A percentile compares a stretch with the other conserved stretches of the same genome.
phyloP scores from a whole-genome alignment of 2,113 vertebrate genomes.

The Tylochromis polylepis region DNA sequence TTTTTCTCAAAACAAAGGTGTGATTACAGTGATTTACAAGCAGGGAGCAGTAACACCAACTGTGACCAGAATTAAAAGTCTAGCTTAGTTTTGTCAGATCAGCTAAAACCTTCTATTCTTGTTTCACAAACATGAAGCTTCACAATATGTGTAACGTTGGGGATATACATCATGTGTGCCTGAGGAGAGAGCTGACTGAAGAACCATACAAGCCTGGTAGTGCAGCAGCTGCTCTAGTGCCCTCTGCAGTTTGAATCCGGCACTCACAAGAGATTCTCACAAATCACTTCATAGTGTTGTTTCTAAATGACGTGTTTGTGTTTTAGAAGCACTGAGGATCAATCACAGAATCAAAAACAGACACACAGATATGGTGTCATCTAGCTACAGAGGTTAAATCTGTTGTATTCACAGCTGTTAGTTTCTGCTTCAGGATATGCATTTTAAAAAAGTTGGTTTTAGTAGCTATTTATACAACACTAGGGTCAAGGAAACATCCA shows the following conservation, averaged over 20 bases:
- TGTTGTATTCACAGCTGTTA: not conserved
- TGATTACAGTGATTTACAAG: not conserved
- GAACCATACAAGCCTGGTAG: not conserved
- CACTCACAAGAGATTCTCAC: not conserved
- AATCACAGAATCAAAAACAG: not conserved
- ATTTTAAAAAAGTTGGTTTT: not conserved
- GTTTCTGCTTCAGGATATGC: not conserved
- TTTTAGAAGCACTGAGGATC: not conserved
- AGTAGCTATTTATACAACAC: not conserved
- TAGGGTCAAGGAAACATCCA: not conserved
- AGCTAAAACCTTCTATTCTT: not conserved
- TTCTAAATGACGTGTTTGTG: not conserved
- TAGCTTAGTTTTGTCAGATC: not conserved
- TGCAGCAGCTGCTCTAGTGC: slow-evolving; percentile 1
- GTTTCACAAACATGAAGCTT: not conserved
- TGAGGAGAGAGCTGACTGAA: not conserved
- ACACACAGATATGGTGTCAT: not conserved
- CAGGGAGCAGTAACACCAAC: not conserved
- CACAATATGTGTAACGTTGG: not conserved
- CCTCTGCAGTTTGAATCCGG: slow-evolving; percentile 26
- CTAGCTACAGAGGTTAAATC: not conserved
- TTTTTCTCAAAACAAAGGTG: not conserved
- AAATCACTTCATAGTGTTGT: not conserved
- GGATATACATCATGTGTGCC: not conserved
- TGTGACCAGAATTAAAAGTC: not conserved